phyloP scores from a whole-genome alignment of 1,140 invertebrate genomes.

The Coenobita brevimanus region DNA sequence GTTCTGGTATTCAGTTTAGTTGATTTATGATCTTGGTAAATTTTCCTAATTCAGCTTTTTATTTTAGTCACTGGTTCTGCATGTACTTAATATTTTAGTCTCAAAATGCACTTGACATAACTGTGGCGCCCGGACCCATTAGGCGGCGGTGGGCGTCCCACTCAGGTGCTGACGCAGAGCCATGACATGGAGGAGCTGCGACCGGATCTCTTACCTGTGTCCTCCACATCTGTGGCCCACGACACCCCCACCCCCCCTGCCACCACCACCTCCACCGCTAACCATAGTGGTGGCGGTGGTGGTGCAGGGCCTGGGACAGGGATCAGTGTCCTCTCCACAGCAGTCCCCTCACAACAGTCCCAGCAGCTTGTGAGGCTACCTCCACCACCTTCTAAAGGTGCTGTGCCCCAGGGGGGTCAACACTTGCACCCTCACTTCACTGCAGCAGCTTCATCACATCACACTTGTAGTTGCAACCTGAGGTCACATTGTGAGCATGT shows the following conservation, averaged over 20 bases:
- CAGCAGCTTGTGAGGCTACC: constrained; percentile 56
- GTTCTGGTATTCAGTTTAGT: no score
- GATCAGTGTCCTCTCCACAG: constrained; percentile 48
- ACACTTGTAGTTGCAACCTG: no score
- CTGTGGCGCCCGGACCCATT: constrained; percentile 14
- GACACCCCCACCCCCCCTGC: not conserved
- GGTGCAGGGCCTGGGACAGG: constrained; percentile 41
- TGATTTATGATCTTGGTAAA: no score
- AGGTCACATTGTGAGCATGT: no score
- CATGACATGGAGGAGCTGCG: constrained; percentile 69
- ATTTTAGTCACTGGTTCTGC: no score
- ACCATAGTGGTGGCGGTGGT: not conserved
- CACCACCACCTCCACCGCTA: constrained; percentile 29
- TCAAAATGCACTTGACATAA: not conserved
- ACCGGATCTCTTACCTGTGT: constrained; percentile 66
- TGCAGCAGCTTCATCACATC: not conserved
- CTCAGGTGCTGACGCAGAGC: constrained; percentile 68
- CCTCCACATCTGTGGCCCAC: constrained; percentile 34
- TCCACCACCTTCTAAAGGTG: constrained; percentile 64
- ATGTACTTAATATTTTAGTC: not conserved
- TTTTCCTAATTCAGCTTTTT: no score
- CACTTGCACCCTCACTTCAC: constrained; percentile 19
- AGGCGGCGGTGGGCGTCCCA: constrained; percentile 64
- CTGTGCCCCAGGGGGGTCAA: constrained; percentile 32
- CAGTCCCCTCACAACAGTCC: constrained; percentile 41